A percentile compares a stretch with the other conserved stretches of the same genome.
These are phyloP conservation scores for Trachurus trachurus DNA, from an alignment of 2,797 vertebrate species.

Conservation along the genomic window DNA sequence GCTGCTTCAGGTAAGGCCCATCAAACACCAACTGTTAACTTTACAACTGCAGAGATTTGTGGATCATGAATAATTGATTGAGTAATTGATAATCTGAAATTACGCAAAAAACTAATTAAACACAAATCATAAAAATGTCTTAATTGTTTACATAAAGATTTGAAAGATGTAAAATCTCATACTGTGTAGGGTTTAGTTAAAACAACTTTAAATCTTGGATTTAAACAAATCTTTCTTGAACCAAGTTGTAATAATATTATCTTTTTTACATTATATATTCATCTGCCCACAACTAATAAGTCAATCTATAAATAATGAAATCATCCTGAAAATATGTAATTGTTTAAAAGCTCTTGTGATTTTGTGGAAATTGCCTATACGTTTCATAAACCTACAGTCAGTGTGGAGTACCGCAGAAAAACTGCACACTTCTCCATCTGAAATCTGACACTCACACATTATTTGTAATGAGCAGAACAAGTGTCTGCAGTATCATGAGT, in stretches of 20 bases:
- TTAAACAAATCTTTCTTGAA: neutral
- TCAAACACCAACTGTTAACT: neutral
- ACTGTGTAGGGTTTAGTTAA: neutral
- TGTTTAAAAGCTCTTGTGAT: neutral
- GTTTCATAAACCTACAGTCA: constrained; percentile 24
- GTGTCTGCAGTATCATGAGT: constrained; percentile 54
- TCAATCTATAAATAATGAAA: neutral
- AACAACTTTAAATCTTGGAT: neutral
- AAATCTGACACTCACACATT: constrained; percentile 28
- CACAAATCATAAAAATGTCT: neutral
- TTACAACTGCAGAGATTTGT: neutral
- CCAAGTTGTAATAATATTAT: neutral
- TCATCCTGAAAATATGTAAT: neutral
- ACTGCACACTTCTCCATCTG: constrained; percentile 7
- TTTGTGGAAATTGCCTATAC: constrained; percentile 29
- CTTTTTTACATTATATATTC: neutral
- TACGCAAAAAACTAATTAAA: too few species aligned
- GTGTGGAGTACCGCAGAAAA: constrained; percentile 6
- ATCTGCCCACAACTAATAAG: neutral
- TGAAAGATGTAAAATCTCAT: constrained; percentile 1
- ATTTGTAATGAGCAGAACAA: constrained; percentile 45
- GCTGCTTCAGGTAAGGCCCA: constrained; percentile 71
- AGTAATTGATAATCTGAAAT: neutral
- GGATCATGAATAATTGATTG: neutral
- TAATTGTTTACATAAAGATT: neutral